Conservation (phyloP, 2,113 vertebrate genomes). For the Oreocharis arfaki region DNA sequence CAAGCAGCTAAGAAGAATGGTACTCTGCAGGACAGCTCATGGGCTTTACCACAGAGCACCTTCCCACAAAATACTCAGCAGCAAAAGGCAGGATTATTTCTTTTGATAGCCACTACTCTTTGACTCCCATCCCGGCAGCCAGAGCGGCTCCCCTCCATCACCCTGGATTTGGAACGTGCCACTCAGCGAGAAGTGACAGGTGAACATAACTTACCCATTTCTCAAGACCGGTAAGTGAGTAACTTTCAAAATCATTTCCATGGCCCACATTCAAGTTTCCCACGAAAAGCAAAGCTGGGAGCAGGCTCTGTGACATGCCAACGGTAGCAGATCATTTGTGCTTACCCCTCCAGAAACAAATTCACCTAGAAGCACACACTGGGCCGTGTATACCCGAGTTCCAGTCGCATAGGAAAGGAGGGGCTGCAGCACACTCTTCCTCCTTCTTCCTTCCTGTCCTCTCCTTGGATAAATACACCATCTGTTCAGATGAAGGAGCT, state of each 20-base stretch:
- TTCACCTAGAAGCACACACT: neutral
- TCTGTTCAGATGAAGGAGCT: neutral
- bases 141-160: neutral
- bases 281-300: neutral
- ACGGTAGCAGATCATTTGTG: neutral
- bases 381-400: neutral
- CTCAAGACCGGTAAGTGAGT: rapidly evolving
- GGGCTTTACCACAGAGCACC: neutral
- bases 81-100: neutral
- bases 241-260: neutral
- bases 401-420: neutral
- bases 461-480: neutral
- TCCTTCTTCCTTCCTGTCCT: neutral
- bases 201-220: neutral
- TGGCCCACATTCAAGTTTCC: neutral
- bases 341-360: neutral
- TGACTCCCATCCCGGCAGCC: neutral
- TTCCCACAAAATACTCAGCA: neutral
- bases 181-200: neutral
- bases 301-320: neutral
- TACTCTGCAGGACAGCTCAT: neutral
- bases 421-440: neutral
- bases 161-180: rapidly evolving
- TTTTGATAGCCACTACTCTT: neutral
- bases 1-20: neutral